Evolutionary conservation across 2,113 vertebrate species (phyloP), one percentile per base, ranked within the genome.

Genomic region (Centrocercus urophasianus): DNA sequence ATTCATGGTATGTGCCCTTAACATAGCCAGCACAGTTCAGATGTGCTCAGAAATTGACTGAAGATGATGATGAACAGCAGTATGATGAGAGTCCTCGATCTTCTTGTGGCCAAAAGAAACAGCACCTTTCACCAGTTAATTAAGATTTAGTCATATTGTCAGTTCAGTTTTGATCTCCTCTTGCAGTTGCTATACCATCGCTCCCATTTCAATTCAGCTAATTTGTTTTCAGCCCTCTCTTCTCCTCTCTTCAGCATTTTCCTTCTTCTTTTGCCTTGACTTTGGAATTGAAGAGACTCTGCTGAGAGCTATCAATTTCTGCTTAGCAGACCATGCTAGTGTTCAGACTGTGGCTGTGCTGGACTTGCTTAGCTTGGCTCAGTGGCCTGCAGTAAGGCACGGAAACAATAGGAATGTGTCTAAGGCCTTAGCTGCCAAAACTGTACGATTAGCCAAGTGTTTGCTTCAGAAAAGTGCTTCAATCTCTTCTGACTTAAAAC

Each of bases 111-210:
- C 36, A 36, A 70, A 94, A 91, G 43, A 48, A 87, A 59, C 27
- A 57, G 18, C 6, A 63, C n/a, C n/a, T 89, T 83, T 80, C 48
- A 54, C 78, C 32, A 69, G 43, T 69, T 93, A 57, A 36, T 82
- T 2, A 13, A 57, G 12, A 48, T 71, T 79, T 85, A 48, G 59
- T 82, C 24, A 8, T 40, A 21, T 21, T 86, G 91, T 57, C 28
- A 56, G 17, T 88, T 86, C 76, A 63, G 10, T 86, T 95, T 94
- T 84, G 19, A 70, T 88, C 28, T 92, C 52, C 15, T 83, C 19
- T 45, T 88, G 15, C 64, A 27, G 10, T 72, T 77, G 32, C 57
- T 56, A 14, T 20, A 21, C 73, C n/a, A 24, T 82, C 34, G 15
- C 27, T 91, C 43, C 30, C 9, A 27, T 83, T 86, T 60, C 20